Conservation (phyloP, 2,888 invertebrate species). For the Cataglyphis cursor region DNA sequence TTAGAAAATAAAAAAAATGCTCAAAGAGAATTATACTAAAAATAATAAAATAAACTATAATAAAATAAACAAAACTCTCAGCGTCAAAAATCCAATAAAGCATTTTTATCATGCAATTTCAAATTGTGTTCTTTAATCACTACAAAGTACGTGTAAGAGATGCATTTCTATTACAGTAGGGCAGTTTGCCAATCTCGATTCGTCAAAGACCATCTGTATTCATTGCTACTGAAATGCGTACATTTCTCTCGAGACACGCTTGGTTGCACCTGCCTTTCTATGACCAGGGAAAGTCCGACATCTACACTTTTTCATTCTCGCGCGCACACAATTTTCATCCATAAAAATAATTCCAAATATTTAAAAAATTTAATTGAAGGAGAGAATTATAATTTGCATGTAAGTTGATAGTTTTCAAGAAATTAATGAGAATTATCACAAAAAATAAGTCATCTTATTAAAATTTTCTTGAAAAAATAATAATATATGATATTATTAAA, state of each 20-base stretch:
- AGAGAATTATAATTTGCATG: neutral
- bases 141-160: neutral
- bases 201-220: conserved; percentile 10
- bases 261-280: conserved; percentile 43
- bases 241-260: conserved; percentile 37
- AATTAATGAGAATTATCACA: neutral
- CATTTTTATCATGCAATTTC: neutral
- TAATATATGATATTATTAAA: neutral
- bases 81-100: neutral
- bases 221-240: conserved; percentile 9
- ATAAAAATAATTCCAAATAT: conserved; percentile 3
- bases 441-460: conserved; percentile 9
- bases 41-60: too few relatives aligned
- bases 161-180: conserved; percentile 28
- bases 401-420: neutral
- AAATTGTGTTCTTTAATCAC: neutral
- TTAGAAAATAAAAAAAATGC: too few relatives aligned
- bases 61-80: too few relatives aligned
- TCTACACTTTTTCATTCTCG: neutral
- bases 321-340: conserved; percentile 1
- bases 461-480: neutral
- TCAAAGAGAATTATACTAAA: too few relatives aligned
- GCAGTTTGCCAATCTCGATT: conserved; percentile 40
- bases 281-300: conserved; percentile 39
- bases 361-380: neutral